A percentile compares a stretch with the other conserved stretches of the same genome.
Conservation (phyloP, 2,797 vertebrate genomes). For the Trematomus bernacchii region DNA sequence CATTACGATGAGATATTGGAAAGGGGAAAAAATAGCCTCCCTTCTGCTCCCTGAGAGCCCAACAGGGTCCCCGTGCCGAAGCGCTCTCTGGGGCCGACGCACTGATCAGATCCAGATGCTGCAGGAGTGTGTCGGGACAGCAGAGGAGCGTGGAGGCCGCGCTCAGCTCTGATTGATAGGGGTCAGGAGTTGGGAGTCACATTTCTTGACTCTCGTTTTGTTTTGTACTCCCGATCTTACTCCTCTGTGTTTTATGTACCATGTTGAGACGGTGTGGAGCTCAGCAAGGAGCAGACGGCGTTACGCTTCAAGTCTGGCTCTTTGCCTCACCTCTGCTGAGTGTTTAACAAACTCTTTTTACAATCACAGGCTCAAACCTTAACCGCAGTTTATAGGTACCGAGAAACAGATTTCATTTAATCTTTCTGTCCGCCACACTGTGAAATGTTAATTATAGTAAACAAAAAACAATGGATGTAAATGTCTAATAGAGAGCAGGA, state of each 20-base stretch:
- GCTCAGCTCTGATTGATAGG: conserved; percentile 68
- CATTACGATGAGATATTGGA: conserved; percentile 50
- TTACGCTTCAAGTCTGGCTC: conserved; percentile 50
- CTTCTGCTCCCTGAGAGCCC: conserved; percentile 74
- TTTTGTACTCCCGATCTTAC: conserved; percentile 10
- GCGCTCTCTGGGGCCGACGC: conserved; percentile 56
- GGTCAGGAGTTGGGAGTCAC: conserved; percentile 65
- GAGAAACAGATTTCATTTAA: conserved; percentile 43
- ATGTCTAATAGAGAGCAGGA: conserved; percentile 2
- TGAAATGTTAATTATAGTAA: conserved; percentile 42
- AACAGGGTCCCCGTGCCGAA: conserved; percentile 62
- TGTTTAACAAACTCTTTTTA: conserved; percentile 71
- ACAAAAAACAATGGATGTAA: conserved; percentile 38
- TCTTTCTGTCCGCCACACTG: conserved; percentile 18
- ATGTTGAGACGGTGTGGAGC: conserved; percentile 31
- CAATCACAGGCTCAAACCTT: conserved; percentile 32
- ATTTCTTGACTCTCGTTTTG: conserved; percentile 51
- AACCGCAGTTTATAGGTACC: conserved; percentile 53
- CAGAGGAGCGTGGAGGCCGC: conserved; percentile 51
- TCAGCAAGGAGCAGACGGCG: conserved; percentile 29
- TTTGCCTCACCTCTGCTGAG: conserved; percentile 57
- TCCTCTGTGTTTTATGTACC: conserved; percentile 48
- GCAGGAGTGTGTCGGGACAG: conserved; percentile 59
- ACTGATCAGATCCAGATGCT: conserved; percentile 83
- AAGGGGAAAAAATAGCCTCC: conserved; percentile 28